Evolutionary conservation across 2,888 invertebrate genomes (phyloP), one percentile per base, ranked within the genome.

Genomic region (Morpho helenor): DNA sequence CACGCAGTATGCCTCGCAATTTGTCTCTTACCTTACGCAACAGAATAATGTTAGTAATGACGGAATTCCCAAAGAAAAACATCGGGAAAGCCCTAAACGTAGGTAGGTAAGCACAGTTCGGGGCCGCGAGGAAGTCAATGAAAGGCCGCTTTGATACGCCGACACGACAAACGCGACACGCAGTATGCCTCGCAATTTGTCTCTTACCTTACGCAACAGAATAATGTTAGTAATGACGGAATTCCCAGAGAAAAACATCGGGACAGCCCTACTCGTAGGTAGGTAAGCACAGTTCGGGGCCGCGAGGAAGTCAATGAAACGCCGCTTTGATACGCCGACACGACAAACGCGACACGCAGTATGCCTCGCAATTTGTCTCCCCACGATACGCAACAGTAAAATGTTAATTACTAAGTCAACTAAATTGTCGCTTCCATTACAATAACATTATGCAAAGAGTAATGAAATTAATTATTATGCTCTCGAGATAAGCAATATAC

Each of bases 1-100:
- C 80, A 88, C 87, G 87, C 84, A 80, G 74, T 63, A 69, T 82
- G 85, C 77, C 64, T 71, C 78, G 80, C 87, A 84, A 87, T 86
- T 87, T 86, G 79, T 70, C 67, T 68, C 68, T 70, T 66, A 65
- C 67, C 80, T 88, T 87, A 85, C 82, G 82, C 84, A n/a, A n/a
- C n/a, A n/a, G n/a, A n/a, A n/a, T n/a, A 81, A 84, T 83, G 84
- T 82, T 82, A 79, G 76, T 78, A 5, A 31, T 31, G 31, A 2
- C 31, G 31, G 31, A 31, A 31, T 31, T 31, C 1, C 0, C 3
- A 31, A 16, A 2, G 8, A 2, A 2, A 9, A 9, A 16, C 16
- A 16, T 5, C 51, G 42, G 16, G 46, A 6, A 65, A 66, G 49
- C 67, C 67, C 68, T 64, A 44, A 2, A n/a, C 2, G 10, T 23